Base-by-base conservation (phyloP, 2,888 invertebrate genomes). In the Bugula neritina region DNA sequence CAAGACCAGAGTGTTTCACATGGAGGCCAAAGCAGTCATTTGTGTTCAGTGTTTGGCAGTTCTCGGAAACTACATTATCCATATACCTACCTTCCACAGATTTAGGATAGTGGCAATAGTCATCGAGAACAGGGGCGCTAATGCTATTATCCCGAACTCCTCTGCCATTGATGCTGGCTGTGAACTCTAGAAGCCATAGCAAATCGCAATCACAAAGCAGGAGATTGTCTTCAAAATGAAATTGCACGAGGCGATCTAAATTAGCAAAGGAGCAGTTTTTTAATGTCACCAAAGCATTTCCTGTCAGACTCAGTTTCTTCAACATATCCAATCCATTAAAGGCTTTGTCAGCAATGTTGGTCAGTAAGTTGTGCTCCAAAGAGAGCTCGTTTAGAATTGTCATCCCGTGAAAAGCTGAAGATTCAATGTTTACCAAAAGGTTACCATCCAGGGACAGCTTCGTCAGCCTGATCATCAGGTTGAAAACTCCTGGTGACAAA, bases 151-250 rank as follows among this genome's bases (percentile, higher is more conserved):
- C 63, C 3, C 25, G 27, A 1, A 63, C 27, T 13, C 63, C 63
- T 31, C 63, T 25, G 31, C 31, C 34, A 34, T 63, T 27, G n/a
- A 63, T 63, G 31, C 31, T 31, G 13, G 63, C 21, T 10, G 25
- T 27, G 63, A 63, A 63, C 5, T 21, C 25, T 10, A 63, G 63
- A 13, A 63, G n/a, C 63, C 63, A 63, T 13, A 63, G 63, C 63
- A 63, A 31, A 31, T 63, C 63, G 34, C 63, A 63, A 31, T 63
- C 63, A 34, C 63, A 63, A 10, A 63, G 31, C 17, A 63, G n/a
- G 3, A 63, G 3, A n/a, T 63, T 63, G 31, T 63, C 63, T 17
- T 63, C 63, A 31, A 31, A 63, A 34, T 63, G 63, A 27, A 63
- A 63, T 17, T 25, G 34, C 5, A 63, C 63, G 10, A 63, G 63